Conservation (phyloP, 2,797 vertebrate species). For the Sebastes flavidus region DNA sequence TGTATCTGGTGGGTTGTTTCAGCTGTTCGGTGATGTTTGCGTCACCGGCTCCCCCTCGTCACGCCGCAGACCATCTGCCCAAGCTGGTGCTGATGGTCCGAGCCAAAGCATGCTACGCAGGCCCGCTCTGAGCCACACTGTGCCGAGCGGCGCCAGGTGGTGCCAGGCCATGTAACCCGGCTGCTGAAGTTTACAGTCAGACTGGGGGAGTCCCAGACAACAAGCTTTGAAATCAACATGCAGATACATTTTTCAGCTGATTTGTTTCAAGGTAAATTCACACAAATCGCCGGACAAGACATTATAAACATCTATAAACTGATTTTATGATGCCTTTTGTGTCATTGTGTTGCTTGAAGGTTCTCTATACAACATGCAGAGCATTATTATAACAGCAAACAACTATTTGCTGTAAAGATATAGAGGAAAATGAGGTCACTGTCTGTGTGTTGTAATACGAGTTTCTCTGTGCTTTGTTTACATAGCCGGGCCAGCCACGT, state of each 20-base stretch:
- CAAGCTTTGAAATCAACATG: neutral
- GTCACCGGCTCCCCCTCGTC: conserved; percentile 50
- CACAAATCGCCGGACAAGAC: neutral
- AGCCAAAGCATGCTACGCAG: conserved; percentile 32
- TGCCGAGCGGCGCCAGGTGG: neutral
- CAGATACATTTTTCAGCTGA: neutral
- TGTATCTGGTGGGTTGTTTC: conserved; percentile 66
- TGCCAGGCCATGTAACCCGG: neutral
- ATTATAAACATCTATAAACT: neutral
- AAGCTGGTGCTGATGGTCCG: neutral
- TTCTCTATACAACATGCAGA: no score
- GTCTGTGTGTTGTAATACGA: no score
- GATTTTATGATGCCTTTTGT: no score
- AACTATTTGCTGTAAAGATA: no score
- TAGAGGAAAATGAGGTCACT: no score
- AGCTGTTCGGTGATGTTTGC: conserved; percentile 53
- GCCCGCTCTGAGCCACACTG: neutral
- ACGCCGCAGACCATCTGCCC: conserved; percentile 64
- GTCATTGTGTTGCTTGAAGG: no score
- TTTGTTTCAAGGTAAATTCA: neutral
- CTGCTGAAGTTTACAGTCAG: neutral
- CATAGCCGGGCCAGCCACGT: no score
- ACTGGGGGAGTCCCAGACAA: neutral
- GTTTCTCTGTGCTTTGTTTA: no score
- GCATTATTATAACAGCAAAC: no score